phyloP scores from a whole-genome alignment of 2,113 vertebrate species.

The Salvator merianae region DNA sequence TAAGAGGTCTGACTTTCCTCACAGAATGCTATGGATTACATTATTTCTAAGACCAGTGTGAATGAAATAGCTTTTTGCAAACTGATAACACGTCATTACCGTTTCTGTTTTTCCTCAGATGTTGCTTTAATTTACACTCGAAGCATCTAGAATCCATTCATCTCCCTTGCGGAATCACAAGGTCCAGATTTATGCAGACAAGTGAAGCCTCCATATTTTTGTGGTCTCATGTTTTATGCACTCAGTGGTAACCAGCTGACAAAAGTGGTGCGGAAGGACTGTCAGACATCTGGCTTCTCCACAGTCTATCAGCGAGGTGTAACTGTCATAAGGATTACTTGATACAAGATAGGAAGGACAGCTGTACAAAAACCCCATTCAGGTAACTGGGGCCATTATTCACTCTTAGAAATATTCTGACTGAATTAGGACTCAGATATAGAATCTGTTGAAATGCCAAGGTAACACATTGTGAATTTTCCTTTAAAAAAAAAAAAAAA shows the following conservation, averaged over 20 bases:
- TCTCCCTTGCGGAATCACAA: conserved; percentile 48
- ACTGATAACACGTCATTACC: conserved; percentile 29
- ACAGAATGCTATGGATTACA: conserved; percentile 41
- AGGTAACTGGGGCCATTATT: conserved; percentile 11
- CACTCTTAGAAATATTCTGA: conserved; percentile 20
- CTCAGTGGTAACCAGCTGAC: conserved; percentile 53
- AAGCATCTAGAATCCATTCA: conserved; percentile 45
- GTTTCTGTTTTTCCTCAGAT: conserved; percentile 52
- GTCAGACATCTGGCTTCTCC: conserved; percentile 64
- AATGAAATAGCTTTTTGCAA: conserved; percentile 24
- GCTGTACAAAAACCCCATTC: conserved; percentile 25
- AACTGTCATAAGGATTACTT: conserved; percentile 51
- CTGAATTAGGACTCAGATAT: rapidly evolving
- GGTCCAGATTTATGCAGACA: conserved; percentile 54
- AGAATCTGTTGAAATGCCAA: not conserved
- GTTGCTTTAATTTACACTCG: conserved; percentile 26
- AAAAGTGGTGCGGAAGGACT: conserved; percentile 39
- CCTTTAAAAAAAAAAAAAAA: not conserved
- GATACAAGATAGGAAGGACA: conserved; percentile 16
- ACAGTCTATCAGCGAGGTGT: conserved; percentile 51
- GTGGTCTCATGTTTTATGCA: conserved; percentile 35
- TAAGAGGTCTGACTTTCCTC: conserved; percentile 31
- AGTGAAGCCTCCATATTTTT: conserved; percentile 28
- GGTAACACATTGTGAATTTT: not conserved
- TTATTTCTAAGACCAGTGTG: conserved; percentile 49